Evolutionary conservation across 2,113 vertebrate genomes (phyloP), one percentile per base, ranked within the genome.

Genomic region (Eupsittula cactorum): DNA sequence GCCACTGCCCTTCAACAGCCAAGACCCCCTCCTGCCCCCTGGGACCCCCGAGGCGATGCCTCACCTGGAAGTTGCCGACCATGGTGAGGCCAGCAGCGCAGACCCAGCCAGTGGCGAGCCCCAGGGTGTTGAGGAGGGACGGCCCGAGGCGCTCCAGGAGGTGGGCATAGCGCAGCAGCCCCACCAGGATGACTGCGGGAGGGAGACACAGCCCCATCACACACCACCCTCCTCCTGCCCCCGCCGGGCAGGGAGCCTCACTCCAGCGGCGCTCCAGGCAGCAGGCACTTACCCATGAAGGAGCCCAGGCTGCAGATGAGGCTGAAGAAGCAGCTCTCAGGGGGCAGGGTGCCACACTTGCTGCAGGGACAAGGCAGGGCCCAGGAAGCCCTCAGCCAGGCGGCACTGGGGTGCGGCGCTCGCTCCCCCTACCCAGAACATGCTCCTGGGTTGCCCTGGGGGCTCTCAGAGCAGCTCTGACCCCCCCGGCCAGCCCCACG

Each of bases 321-420:
- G 90, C 98, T 99, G 98, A 99, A 99, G 93, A 99, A 98, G 97
- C 99, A 99, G 95, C 99, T 99, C 94, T 99, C 99, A 0, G 99
- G 99, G 29, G 99, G 98, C 64, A 99, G 95, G 27, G 98, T 98
- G 35, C 99, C 98, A 96, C 98, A 99, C 95, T 98, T 99, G 96
- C 99, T 99, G 96, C 4, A 4, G 82, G 63, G 71, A 95, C 59
- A 85, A 90, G 49, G 68, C 46, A 62, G 71, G 73, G 37, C 35
- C 42, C 79, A 2, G 9, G 7, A 28, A 62, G 41, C 31, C 44
- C 85, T 95, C 35, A 95, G 79, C 60, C 0, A 2, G 28, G 64
- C 9, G 12, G 8, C 24, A 37, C 63, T 23, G 60, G n/a, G 23
- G 33, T 29, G 52, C 7, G 0, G 35, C 0, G 1, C 47, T 13